phyloP scores from a whole-genome alignment of 2,888 invertebrate species.

The Suillia variegata region DNA sequence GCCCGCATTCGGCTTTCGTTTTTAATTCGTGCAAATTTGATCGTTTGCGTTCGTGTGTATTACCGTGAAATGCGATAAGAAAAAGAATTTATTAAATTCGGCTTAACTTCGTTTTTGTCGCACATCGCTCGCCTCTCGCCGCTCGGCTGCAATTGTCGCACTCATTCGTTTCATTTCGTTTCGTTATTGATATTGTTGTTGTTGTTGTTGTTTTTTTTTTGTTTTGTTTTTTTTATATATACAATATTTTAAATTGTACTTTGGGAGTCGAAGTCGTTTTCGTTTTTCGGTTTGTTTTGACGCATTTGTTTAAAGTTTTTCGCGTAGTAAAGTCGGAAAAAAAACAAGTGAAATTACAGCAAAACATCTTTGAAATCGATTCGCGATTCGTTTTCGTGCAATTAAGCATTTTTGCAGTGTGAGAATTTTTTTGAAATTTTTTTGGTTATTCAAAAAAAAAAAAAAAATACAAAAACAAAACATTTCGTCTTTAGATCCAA shows the following conservation, averaged over 20 bases:
- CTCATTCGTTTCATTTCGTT: conserved; percentile 4
- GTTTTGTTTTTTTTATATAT: too few species aligned
- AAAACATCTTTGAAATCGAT: not conserved
- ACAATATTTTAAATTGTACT: too few species aligned
- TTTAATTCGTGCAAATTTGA: conserved; percentile 7
- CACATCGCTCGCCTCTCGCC: not conserved
- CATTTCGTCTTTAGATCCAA: too few species aligned
- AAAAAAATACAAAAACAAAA: too few species aligned
- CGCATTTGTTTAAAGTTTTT: conserved; percentile 14
- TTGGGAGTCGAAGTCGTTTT: too few species aligned
- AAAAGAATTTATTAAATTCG: conserved; percentile 9
- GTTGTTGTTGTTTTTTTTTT: conserved; percentile 2
- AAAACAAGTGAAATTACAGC: conserved; percentile 9
- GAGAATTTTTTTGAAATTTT: not conserved
- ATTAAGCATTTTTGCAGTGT: not conserved
- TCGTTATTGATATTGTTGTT: not conserved
- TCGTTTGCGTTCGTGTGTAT: not conserved
- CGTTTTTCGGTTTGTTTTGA: too few species aligned
- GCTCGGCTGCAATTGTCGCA: not conserved
- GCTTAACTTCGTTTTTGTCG: not conserved
- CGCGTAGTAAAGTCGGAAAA: conserved; percentile 4
- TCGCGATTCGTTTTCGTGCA: not conserved
- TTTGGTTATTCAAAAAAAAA: too few species aligned
- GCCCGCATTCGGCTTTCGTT: not conserved
- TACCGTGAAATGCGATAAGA: conserved; percentile 10